Percentiles rank a stretch among this genome's conserved stretches.
phyloP scores from a whole-genome alignment of 2,888 invertebrate species.

The Vanessa cardui region DNA sequence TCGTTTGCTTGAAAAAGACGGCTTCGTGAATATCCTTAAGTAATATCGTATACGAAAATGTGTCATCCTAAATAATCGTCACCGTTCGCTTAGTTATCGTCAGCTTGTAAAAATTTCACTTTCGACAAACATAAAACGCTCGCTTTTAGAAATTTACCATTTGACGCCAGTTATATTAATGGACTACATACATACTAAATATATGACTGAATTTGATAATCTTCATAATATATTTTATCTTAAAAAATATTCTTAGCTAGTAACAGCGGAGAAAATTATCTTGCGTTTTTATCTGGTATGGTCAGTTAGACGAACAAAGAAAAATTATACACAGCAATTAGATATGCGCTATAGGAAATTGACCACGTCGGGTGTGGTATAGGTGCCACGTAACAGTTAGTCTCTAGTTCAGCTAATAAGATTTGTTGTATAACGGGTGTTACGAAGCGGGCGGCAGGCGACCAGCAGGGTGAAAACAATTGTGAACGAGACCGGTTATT shows the following conservation, averaged over 20 bases:
- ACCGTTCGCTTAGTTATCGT: conserved; percentile 54
- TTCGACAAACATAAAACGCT: conserved; percentile 53
- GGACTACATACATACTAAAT: background rate
- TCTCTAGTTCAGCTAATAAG: conserved; percentile 64
- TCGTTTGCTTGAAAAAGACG: no score
- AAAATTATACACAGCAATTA: conserved; percentile 49
- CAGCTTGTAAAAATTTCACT: conserved; percentile 64
- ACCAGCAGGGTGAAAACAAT: conserved; percentile 67
- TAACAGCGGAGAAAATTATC: conserved; percentile 26
- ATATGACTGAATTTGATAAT: background rate
- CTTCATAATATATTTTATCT: background rate
- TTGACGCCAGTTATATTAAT: conserved; percentile 13
- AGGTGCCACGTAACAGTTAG: conserved; percentile 61
- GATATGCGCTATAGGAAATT: conserved; percentile 56
- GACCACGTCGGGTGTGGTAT: conserved; percentile 52
- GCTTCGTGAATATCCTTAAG: background rate
- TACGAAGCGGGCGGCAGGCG: conserved; percentile 54
- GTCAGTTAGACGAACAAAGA: conserved; percentile 39
- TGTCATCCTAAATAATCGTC: conserved; percentile 45
- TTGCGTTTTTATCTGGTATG: conserved; percentile 34
- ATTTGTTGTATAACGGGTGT: conserved; percentile 73
- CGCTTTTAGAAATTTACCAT: conserved; percentile 31
- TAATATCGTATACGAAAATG: conserved; percentile 45
- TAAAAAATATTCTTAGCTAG: background rate
- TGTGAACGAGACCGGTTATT: conserved; percentile 61